Evolutionary conservation across 53 echinoderm and acorn worm genomes (phyloP).

Genomic region (Zoroaster sp.): DNA sequence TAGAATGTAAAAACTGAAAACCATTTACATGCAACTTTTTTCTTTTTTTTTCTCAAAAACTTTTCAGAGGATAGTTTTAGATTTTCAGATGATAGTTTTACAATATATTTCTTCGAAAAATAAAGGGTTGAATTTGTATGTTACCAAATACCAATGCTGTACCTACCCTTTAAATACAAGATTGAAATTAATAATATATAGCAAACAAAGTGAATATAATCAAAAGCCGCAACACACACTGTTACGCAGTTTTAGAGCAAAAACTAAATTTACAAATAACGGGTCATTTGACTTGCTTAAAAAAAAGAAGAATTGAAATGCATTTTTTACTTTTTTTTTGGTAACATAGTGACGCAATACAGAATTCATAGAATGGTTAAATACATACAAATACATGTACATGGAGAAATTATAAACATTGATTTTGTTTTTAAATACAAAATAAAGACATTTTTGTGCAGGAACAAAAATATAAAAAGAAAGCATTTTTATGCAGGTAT

Average conservation of each 20-base stretch:
- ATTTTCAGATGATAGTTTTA: no score
- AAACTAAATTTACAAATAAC: constrained; percentile 22
- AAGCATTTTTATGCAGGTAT: background rate
- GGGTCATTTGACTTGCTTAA: background rate
- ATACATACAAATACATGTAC: background rate
- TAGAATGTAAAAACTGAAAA: no score
- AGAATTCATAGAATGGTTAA: background rate
- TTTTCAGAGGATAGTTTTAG: no score
- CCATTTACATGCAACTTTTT: background rate
- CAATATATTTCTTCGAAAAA: no score
- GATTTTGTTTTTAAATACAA: background rate
- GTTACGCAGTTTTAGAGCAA: background rate
- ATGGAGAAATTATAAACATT: background rate
- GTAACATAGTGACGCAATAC: no score
- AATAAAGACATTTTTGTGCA: constrained; percentile 26
- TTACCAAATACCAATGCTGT: no score
- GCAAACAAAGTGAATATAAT: background rate
- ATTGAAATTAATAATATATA: background rate
- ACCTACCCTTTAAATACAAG: no score
- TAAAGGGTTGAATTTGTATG: no score
- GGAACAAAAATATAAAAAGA: background rate
- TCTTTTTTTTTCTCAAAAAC: background rate
- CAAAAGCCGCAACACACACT: background rate
- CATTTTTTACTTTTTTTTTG: background rate
- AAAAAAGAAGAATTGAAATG: background rate